These are phyloP conservation scores for Halyomorpha halys DNA, from an alignment of 1,140 invertebrate genomes.

Conservation along the genomic window DNA sequence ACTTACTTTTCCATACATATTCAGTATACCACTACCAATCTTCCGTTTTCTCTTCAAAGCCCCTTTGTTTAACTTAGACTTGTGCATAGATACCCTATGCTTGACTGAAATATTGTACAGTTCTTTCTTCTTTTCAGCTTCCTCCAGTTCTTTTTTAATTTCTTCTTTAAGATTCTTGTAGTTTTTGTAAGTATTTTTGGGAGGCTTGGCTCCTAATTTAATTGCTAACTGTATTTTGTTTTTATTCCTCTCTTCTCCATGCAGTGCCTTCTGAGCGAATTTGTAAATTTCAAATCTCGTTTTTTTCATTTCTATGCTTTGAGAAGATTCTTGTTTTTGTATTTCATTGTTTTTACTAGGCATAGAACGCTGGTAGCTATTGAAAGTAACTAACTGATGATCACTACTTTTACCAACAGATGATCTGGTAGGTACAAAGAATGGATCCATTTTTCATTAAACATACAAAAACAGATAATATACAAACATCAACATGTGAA, in stretches of 20 bases:
- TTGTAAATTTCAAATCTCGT: slow-evolving; percentile 22
- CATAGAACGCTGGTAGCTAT: no score
- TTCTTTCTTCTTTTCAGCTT: slow-evolving; percentile 11
- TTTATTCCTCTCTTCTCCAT: slow-evolving; percentile 5
- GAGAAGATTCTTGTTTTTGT: background rate
- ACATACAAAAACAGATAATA: no score
- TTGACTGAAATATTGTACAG: background rate
- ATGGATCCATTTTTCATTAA: background rate
- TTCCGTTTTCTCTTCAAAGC: slow-evolving; percentile 13
- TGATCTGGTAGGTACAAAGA: background rate
- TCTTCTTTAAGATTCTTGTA: slow-evolving; percentile 14
- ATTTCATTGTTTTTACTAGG: no score
- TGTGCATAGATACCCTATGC: slow-evolving; percentile 13
- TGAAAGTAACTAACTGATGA: no score
- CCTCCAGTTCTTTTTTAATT: background rate
- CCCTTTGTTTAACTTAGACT: slow-evolving; percentile 5
- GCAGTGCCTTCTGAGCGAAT: slow-evolving; percentile 14
- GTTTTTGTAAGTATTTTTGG: slow-evolving; percentile 17
- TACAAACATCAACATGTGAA: no score
- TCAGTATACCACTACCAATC: slow-evolving; percentile 19
- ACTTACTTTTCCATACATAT: slow-evolving; percentile 21
- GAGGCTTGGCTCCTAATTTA: slow-evolving; percentile 16
- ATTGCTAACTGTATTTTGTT: slow-evolving; percentile 17
- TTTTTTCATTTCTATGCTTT: slow-evolving; percentile 17
- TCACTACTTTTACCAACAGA: no score